Conservation (phyloP, 2,888 invertebrate species). For the Conistra vaccinii region DNA sequence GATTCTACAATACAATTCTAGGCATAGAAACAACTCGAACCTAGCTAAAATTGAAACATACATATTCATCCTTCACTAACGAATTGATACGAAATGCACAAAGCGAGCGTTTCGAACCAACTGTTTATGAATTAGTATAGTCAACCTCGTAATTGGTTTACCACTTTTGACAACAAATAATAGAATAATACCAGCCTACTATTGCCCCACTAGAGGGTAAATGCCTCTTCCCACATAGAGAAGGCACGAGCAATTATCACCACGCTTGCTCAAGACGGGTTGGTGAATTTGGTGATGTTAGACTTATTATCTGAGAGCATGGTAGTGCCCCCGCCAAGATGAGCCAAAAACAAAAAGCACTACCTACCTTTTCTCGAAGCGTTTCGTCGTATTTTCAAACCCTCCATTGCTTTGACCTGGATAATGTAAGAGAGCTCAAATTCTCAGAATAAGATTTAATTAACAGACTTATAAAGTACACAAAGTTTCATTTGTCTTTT, state of each 20-base stretch:
- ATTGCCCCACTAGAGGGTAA: no score
- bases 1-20: neutral
- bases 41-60: conserved; percentile 18
- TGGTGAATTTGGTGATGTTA: no score
- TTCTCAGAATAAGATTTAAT: no score
- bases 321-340: no score
- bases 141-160: neutral
- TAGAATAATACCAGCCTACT: no score
- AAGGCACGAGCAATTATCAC: no score
- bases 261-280: no score
- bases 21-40: neutral
- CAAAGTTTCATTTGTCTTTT: neutral
- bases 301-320: no score
- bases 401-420: neutral
- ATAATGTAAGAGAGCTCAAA: no score
- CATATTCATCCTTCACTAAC: conserved; percentile 35
- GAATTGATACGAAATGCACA: conserved; percentile 45
- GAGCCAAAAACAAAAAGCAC: neutral
- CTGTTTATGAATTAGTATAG: conserved; percentile 42
- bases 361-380: neutral
- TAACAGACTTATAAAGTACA: neutral
- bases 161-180: neutral
- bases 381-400: neutral
- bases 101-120: conserved; percentile 29
- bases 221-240: no score